These are phyloP conservation scores for Andrena minutula DNA, from an alignment of 2,888 invertebrate species.

Conservation along the genomic window DNA sequence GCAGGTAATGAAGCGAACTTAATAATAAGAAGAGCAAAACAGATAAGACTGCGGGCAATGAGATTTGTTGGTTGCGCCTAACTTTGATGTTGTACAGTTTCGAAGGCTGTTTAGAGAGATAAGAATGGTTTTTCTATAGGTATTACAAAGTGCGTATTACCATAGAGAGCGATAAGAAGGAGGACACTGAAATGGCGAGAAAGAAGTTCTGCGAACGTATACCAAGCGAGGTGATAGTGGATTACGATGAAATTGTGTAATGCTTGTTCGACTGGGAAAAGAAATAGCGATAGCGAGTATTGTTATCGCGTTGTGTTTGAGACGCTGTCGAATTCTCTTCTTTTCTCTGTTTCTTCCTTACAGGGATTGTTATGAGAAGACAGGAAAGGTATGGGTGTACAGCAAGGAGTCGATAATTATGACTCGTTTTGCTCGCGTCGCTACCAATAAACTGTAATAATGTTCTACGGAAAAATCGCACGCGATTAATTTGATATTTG, in stretches of 20 bases:
- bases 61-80: neutral
- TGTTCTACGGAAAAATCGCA: slow-evolving; percentile 31
- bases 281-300: slow-evolving; percentile 33
- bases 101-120: neutral
- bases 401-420: slow-evolving; percentile 72
- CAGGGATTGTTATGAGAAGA: slow-evolving; percentile 58
- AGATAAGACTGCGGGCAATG: no score
- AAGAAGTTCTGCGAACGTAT: slow-evolving; percentile 82
- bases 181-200: slow-evolving; percentile 82
- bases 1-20: slow-evolving; percentile 79
- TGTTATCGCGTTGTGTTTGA: neutral
- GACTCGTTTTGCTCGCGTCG: slow-evolving; percentile 74
- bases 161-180: slow-evolving; percentile 84
- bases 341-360: slow-evolving; percentile 2
- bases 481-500: slow-evolving; percentile 49
- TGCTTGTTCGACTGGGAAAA: slow-evolving; percentile 42
- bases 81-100: neutral
- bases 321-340: slow-evolving; percentile 1
- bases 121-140: slow-evolving; percentile 73
- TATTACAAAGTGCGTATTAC: slow-evolving; percentile 86
- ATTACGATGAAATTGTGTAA: slow-evolving; percentile 73
- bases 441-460: slow-evolving; percentile 5
- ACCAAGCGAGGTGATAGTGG: slow-evolving; percentile 73
- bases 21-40: no score
- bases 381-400: slow-evolving; percentile 67